phyloP scores from a whole-genome alignment of 2,113 vertebrate species.

The Aplodontia rufa region DNA sequence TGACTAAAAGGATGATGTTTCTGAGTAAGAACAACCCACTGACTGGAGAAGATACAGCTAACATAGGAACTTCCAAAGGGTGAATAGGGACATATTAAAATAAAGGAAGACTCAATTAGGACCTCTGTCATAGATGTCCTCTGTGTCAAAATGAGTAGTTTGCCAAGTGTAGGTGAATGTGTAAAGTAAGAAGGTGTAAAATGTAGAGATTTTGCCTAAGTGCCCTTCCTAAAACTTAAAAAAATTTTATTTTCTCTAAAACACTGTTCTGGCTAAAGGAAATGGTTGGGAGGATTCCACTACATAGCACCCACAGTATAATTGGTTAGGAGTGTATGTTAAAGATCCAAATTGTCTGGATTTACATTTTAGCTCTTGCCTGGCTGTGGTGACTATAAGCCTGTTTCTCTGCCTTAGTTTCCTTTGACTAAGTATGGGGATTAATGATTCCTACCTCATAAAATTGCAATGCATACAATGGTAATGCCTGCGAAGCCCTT shows the following conservation, averaged over 20 bases:
- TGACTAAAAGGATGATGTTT: constrained; percentile 39
- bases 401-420: constrained; percentile 18
- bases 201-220: not conserved
- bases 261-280: not conserved
- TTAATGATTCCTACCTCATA: not conserved
- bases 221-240: not conserved
- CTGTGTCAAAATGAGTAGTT: not conserved
- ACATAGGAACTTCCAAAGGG: constrained; percentile 9
- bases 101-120: not conserved
- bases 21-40: not conserved
- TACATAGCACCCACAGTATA: not conserved
- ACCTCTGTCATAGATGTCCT: not conserved
- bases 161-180: not conserved
- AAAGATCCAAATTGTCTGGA: constrained; percentile 15
- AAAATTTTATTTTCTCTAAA: not conserved
- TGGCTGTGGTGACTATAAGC: not conserved
- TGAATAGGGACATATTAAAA: constrained; percentile 15
- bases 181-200: not conserved
- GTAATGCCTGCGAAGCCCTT: not conserved
- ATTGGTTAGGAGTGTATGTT: not conserved
- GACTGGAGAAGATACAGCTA: not conserved
- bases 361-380: constrained; percentile 25
- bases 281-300: not conserved
- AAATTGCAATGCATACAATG: not conserved
- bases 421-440: not conserved